Percentiles rank a stretch among this genome's conserved stretches.
Evolutionary conservation across 2,797 vertebrate species (phyloP).

Genomic region (Phalanger gymnotis): DNA sequence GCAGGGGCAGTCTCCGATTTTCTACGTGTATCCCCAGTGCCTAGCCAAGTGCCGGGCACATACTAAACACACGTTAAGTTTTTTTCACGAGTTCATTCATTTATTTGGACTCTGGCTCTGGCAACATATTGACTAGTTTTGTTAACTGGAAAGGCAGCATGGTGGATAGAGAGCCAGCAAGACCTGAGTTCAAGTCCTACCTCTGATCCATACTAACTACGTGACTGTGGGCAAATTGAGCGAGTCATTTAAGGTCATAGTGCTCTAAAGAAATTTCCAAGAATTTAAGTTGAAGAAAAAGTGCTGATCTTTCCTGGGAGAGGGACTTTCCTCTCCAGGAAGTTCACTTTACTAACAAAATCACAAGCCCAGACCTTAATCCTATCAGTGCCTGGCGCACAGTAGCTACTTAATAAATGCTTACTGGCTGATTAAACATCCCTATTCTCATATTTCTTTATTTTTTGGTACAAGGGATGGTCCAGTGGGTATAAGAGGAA

Average conservation of each 20-base stretch:
- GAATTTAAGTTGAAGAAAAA: background rate
- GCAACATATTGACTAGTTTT: no score
- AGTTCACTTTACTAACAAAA: background rate
- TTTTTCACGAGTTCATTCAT: background rate
- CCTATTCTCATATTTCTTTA: background rate
- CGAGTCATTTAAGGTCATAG: background rate
- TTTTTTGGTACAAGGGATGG: background rate
- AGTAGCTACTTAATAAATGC: background rate
- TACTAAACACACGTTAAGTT: background rate
- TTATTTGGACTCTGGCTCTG: background rate
- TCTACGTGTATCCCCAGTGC: background rate
- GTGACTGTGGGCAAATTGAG: background rate
- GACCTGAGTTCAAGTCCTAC: background rate
- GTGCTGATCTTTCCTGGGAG: background rate
- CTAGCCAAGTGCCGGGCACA: background rate
- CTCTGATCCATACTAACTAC: background rate
- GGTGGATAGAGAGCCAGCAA: background rate
- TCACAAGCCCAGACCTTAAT: background rate
- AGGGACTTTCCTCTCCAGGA: background rate
- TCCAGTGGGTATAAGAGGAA: background rate
- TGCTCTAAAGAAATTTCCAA: background rate
- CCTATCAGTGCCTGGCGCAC: background rate
- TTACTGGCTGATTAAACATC: background rate
- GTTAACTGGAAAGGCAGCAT: no score
- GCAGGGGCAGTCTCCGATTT: background rate